Evolutionary conservation across 1,140 invertebrate species (phyloP).

Genomic region (Danaus melanippus): DNA sequence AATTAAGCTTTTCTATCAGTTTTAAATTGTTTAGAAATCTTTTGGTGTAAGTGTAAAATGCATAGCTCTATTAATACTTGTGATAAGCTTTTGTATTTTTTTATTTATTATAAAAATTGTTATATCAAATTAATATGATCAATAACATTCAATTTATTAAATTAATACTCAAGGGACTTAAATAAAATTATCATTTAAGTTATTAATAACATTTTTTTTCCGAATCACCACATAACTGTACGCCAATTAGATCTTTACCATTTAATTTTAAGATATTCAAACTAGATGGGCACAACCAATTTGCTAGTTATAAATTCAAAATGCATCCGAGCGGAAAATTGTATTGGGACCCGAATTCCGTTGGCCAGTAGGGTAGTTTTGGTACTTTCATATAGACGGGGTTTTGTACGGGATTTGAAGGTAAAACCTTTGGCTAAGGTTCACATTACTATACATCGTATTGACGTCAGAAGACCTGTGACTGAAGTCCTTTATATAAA

Average conservation of each 20-base stretch:
- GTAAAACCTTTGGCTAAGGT: constrained; percentile 13
- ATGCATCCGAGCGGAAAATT: constrained; percentile 64
- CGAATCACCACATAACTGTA: neutral
- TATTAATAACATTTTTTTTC: neutral
- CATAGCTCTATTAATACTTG: no score
- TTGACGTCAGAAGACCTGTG: no score
- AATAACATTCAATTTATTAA: no score
- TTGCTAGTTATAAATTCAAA: constrained; percentile 69
- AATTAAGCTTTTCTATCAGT: no score
- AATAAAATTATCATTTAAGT: no score
- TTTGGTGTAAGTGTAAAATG: no score
- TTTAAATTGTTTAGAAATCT: no score
- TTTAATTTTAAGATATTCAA: constrained; percentile 64
- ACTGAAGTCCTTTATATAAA: no score
- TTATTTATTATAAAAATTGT: no score
- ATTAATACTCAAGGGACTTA: no score
- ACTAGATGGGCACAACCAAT: constrained; percentile 57
- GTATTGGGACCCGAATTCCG: constrained; percentile 52
- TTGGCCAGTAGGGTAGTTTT: constrained; percentile 32
- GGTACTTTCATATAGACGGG: constrained; percentile 23
- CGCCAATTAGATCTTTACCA: constrained; percentile 24
- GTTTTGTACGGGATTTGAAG: constrained; percentile 3
- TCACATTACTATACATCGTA: constrained; percentile 2
- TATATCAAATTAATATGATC: no score
- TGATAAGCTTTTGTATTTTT: no score